Evolutionary conservation across 2,888 invertebrate genomes (phyloP).

Genomic region (Erebia palarica): DNA sequence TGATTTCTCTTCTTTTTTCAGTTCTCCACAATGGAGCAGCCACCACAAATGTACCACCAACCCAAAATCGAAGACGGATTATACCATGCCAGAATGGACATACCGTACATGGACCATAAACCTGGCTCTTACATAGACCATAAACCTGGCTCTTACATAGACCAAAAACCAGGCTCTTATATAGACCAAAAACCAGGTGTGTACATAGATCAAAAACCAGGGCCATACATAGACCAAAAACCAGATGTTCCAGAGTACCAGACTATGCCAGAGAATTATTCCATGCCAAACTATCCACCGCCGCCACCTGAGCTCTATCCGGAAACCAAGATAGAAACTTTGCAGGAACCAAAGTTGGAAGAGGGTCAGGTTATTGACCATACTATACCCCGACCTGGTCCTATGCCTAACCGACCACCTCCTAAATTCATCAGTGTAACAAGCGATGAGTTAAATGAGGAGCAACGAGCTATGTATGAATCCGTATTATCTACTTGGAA

Average conservation of each 20-base stretch:
- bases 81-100: constrained; percentile 31
- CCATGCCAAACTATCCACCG: constrained; percentile 22
- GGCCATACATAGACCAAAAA: constrained; percentile 25
- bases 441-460: constrained; percentile 62
- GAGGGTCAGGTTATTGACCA: constrained; percentile 28
- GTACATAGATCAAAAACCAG: constrained; percentile 30
- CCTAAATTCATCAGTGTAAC: constrained; percentile 63
- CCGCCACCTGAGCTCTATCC: not conserved
- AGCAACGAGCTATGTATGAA: constrained; percentile 75
- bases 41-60: constrained; percentile 26
- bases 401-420: constrained; percentile 38
- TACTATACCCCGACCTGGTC: constrained; percentile 39
- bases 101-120: constrained; percentile 31
- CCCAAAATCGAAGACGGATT: constrained; percentile 36
- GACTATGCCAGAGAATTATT: constrained; percentile 34
- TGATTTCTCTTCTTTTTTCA: not conserved
- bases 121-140: constrained; percentile 17
- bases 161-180: constrained; percentile 24
- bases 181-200: constrained; percentile 29
- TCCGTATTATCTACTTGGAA: constrained; percentile 73
- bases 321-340: constrained; percentile 21
- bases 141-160: constrained; percentile 24
- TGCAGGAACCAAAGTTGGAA: constrained; percentile 13
- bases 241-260: constrained; percentile 29
- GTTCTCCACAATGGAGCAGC: constrained; percentile 37